Evolutionary conservation across 2,888 invertebrate species (phyloP).

Genomic region (Melieria crassipennis): DNA sequence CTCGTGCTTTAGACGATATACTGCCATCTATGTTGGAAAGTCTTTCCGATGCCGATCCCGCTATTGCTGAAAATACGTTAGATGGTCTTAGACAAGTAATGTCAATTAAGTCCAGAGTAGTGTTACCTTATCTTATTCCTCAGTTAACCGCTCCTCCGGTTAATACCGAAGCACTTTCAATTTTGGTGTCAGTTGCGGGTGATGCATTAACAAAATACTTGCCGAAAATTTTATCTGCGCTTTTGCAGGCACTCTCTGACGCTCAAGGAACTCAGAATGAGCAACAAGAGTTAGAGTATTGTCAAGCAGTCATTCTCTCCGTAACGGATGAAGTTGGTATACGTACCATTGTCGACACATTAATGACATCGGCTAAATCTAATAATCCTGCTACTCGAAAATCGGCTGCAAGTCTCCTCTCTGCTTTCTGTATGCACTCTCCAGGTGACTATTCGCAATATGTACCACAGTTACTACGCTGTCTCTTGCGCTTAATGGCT

Average conservation of each 20-base stretch:
- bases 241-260: slow-evolving; percentile 79
- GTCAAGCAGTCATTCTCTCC: slow-evolving; percentile 91
- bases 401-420: slow-evolving; percentile 86
- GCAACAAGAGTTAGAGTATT: slow-evolving; percentile 85
- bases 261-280: slow-evolving; percentile 75
- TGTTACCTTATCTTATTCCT: slow-evolving; percentile 95
- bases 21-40: slow-evolving; percentile 87
- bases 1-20: slow-evolving; percentile 95
- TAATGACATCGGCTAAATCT: slow-evolving; percentile 80
- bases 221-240: slow-evolving; percentile 90
- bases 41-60: slow-evolving; percentile 79
- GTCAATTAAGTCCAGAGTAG: slow-evolving; percentile 95
- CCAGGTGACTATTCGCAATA: slow-evolving; percentile 88
- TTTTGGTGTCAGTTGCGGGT: slow-evolving; percentile 93
- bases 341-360: slow-evolving; percentile 85
- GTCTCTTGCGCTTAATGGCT: slow-evolving; percentile 85
- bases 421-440: slow-evolving; percentile 89
- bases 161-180: slow-evolving; percentile 93
- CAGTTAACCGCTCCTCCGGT: slow-evolving; percentile 89
- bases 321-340: slow-evolving; percentile 89
- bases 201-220: slow-evolving; percentile 91
- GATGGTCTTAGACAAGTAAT: slow-evolving; percentile 97
- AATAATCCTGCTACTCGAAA: slow-evolving; percentile 74
- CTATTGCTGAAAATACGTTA: slow-evolving; percentile 86
- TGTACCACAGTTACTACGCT: slow-evolving; percentile 87